Base-by-base conservation (phyloP, 1,140 invertebrate genomes). In the Lordiphosa clarofinis region DNA sequence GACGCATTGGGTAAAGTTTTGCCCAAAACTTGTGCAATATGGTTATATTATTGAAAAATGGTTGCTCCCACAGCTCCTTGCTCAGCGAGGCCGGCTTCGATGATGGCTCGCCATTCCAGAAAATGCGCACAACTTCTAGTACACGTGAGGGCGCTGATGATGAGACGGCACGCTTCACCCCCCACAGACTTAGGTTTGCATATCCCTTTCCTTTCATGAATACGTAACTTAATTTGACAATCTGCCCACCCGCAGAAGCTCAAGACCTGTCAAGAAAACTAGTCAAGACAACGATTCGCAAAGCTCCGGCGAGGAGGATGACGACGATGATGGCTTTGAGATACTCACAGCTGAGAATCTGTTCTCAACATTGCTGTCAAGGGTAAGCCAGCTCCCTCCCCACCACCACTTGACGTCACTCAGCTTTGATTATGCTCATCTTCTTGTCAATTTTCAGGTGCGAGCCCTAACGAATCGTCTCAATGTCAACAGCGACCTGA, bases 271-370 rank as follows among this genome's bases (percentile, higher is more conserved):
- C 1, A 92, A 93, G 72, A 93, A 92, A 66, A 79, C 90, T 36
- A 89, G 90, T 47, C 89, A 94, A 44, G 94, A 95, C 62, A 92
- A 92, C 49, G 95, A 96, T 89, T 96, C 95, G 52, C 91, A 96
- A 36, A 96, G 95, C 73, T 96, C 95, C 8, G 95, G 95, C 37
- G 95, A 96, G 82, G 95, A 96, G 59, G 95, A 96, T 82, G 94
- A 95, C 54, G 94, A 95, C 81, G 95, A 96, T 73, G 96, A 96
- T 87, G 95, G 95, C 60, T 97, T 97, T 91, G 95, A 97, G 86
- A 92, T 96, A 56, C 91, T 97, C 39, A 97, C 96, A 2, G 95
- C 96, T 1, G 96, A 97, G 90, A 96, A 96, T 88, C 90, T 97
- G 24, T 97, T 97, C 89, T 96, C 95, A 1, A 96, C 95, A 0